A percentile compares a stretch with the other conserved stretches of the same genome.
Conservation (phyloP, 2,113 vertebrate species). For the Scatophagus argus region DNA sequence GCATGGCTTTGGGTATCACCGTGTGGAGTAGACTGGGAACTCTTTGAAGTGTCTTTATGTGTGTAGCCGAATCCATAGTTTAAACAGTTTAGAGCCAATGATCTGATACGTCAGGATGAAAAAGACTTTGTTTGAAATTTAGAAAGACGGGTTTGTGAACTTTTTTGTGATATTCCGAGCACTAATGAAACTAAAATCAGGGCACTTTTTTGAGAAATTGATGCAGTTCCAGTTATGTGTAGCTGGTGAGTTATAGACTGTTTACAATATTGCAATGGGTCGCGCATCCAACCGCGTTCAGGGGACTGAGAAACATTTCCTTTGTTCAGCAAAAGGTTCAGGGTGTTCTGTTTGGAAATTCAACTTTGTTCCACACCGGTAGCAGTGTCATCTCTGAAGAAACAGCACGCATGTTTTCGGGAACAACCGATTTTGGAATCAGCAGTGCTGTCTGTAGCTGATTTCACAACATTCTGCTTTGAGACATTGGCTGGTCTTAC, state of each 20-base stretch:
- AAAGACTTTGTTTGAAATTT: neutral
- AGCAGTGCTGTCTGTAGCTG: neutral
- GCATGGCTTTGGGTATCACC: too few species aligned
- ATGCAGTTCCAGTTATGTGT: neutral
- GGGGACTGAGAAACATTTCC: neutral
- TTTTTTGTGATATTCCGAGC: too few species aligned
- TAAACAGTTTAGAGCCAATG: neutral
- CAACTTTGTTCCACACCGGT: slow-evolving; percentile 4
- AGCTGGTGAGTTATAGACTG: neutral
- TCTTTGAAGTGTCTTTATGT: too few species aligned
- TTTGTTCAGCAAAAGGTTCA: slow-evolving; percentile 11
- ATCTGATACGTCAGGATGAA: neutral
- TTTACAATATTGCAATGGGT: neutral
- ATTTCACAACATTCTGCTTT: neutral
- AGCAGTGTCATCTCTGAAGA: neutral
- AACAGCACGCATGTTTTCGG: neutral
- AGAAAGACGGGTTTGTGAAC: neutral
- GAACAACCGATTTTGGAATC: neutral
- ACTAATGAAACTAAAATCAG: too few species aligned
- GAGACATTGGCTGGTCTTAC: neutral
- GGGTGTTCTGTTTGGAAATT: slow-evolving; percentile 23
- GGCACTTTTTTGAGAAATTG: neutral
- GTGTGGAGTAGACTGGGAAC: too few species aligned
- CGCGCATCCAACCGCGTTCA: neutral
- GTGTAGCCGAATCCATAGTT: neutral